Base-by-base conservation (phyloP, 2,113 vertebrate species). In the Mionectes macconnelli region DNA sequence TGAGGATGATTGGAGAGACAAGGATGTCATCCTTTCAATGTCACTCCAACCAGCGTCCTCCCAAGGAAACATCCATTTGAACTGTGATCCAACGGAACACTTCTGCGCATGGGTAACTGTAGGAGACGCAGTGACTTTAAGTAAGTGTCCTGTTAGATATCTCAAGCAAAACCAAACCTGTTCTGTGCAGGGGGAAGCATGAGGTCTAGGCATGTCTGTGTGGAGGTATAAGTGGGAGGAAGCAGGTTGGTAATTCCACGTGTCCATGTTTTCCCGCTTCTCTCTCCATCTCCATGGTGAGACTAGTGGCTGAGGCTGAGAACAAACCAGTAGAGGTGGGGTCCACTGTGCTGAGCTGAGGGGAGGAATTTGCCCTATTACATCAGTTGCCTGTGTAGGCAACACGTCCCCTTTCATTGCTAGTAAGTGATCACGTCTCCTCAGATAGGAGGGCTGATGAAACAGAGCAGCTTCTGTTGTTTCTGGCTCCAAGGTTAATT, bases 401-500 rank as follows among this genome's bases (percentile, higher is more conserved):
- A 1, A 73, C 66, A 76, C 44, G 81, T 77, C 83, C 85, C 53
- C 85, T 90, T 94, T 95, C 84, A 84, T 70, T 80, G 80, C 75
- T 89, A n/a, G 28, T 94, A 95, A 96, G 83, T 93, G 94, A 82
- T 95, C 94, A 63, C 19, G 10, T 97, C 95, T 80, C 67, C 92
- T 91, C 87, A 79, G 91, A 90, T 22, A 78, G 92, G 84, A 89
- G 45, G 80, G 81, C 75, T 95, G 90, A 97, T 95, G 91, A 96
- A 97, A 96, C 95, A 95, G 69, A 96, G 83, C 80, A 59, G 89
- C 60, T 72, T 93, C 85, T 93, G 90, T 93, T 97, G 93, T 97
- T 96, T 96, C 90, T 92, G 90, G 86, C 90, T 96, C 86, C 92
- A 96, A 96, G 93, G 96, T 96, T 96, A 95, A 95, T 96, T 96